A percentile compares a stretch with the other conserved stretches of the same genome.
Conservation (phyloP, 2,888 invertebrate species). For the Yponomeuta sedellus region DNA sequence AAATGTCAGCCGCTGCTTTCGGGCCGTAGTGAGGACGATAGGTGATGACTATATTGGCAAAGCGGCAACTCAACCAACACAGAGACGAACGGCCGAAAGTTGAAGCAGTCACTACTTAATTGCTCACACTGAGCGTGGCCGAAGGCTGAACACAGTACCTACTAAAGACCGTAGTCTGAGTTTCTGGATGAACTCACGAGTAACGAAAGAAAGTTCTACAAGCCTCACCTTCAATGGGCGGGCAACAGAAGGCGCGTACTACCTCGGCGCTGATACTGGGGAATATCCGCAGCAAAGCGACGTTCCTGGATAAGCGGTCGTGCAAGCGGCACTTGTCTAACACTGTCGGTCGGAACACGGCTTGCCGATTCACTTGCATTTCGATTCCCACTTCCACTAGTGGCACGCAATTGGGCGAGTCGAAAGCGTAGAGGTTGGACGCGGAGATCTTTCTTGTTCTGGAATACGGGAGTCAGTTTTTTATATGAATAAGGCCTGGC, state of each 20-base stretch:
- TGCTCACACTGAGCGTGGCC: no score
- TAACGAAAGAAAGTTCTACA: no score
- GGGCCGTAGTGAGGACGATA: no score
- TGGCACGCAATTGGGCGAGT: slow-evolving; percentile 90
- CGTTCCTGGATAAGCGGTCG: slow-evolving; percentile 86
- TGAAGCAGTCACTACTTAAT: no score
- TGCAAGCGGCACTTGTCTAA: slow-evolving; percentile 82
- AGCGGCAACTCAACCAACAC: no score
- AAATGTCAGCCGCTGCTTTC: no score
- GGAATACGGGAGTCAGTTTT: slow-evolving; percentile 16
- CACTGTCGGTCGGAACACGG: slow-evolving; percentile 58
- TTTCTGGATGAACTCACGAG: no score
- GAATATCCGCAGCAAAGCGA: slow-evolving; percentile 90
- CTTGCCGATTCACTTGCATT: slow-evolving; percentile 78
- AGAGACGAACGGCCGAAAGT: no score
- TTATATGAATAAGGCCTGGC: neutral
- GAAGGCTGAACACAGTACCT: no score
- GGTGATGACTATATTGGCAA: no score
- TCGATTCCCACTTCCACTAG: slow-evolving; percentile 89
- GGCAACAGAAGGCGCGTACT: slow-evolving; percentile 81
- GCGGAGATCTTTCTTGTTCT: slow-evolving; percentile 86
- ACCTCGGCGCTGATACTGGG: slow-evolving; percentile 92
- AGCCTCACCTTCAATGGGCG: slow-evolving; percentile 80
- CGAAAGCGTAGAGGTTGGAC: slow-evolving; percentile 85
- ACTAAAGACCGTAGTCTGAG: no score